Evolutionary conservation across 1,140 invertebrate species (phyloP).

Genomic region (Halyomorpha halys): DNA sequence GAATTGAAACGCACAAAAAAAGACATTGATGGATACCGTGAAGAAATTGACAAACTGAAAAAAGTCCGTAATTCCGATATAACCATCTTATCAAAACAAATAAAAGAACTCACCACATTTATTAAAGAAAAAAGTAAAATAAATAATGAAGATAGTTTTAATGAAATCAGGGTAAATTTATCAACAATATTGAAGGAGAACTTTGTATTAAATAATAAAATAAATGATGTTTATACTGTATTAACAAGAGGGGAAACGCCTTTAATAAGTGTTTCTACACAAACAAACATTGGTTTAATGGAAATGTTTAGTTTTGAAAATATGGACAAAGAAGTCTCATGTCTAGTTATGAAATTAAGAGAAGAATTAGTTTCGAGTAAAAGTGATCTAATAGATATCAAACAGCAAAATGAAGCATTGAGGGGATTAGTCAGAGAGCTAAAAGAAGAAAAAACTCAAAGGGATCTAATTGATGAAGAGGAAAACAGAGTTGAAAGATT

Average conservation of each 20-base stretch:
- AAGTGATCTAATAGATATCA: slow-evolving; percentile 5
- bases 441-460: background rate
- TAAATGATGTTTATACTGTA: slow-evolving; percentile 7
- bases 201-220: background rate
- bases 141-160: background rate
- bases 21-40: background rate
- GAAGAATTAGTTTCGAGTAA: slow-evolving; percentile 7
- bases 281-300: slow-evolving; percentile 3
- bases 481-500: background rate
- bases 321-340: background rate
- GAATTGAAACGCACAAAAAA: slow-evolving; percentile 9
- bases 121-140: slow-evolving; percentile 7
- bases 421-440: background rate
- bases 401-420: slow-evolving; percentile 11
- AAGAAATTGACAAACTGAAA: slow-evolving; percentile 1
- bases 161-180: slow-evolving; percentile 12
- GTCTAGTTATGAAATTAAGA: background rate
- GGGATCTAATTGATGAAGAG: background rate
- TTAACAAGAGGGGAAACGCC: background rate
- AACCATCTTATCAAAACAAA: slow-evolving; percentile 2
- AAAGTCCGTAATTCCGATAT: background rate
- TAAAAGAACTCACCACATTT: background rate
- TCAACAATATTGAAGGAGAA: slow-evolving; percentile 15
- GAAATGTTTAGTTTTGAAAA: slow-evolving; percentile 8
- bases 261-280: background rate